Conservation (phyloP, 2,888 invertebrate genomes). For the Drosophila falleni region DNA sequence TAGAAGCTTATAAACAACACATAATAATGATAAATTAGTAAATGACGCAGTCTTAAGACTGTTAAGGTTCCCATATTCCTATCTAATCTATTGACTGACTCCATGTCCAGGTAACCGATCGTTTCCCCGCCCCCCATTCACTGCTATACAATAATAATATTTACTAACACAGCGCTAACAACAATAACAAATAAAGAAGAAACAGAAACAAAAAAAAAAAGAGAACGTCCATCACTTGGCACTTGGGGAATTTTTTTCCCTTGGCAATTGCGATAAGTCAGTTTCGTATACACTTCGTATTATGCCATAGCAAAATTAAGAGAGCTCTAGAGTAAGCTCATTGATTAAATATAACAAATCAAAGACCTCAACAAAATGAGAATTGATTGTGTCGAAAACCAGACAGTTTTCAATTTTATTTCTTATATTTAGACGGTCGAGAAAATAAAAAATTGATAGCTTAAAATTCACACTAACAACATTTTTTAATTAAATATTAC, state of each 20-base stretch:
- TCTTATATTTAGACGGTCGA: too few species aligned
- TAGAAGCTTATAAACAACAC: constrained; percentile 2
- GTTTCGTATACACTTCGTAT: constrained; percentile 23
- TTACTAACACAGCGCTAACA: constrained; percentile 42
- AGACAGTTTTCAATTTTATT: too few species aligned
- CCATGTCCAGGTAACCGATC: constrained; percentile 50
- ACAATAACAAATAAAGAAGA: constrained; percentile 4
- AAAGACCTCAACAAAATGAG: not conserved
- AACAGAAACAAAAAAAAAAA: constrained; percentile 15
- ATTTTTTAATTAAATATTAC: too few species aligned
- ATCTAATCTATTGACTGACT: constrained; percentile 57
- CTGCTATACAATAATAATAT: constrained; percentile 38
- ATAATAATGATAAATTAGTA: constrained; percentile 72
- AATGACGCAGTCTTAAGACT: constrained; percentile 72
- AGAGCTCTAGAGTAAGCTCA: constrained; percentile 8
- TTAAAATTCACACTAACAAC: too few species aligned
- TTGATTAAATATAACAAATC: constrained; percentile 24
- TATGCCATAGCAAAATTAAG: constrained; percentile 21
- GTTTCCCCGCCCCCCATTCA: not conserved
- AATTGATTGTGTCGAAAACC: constrained; percentile 12
- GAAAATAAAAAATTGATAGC: too few species aligned
- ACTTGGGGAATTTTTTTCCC: constrained; percentile 35
- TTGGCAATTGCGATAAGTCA: constrained; percentile 45
- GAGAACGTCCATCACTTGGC: constrained; percentile 58
- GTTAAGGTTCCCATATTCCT: constrained; percentile 38